Evolutionary conservation across 1,140 invertebrate genomes (phyloP), one percentile per base, ranked within the genome.

Genomic region (Drosophila rhopaloa): DNA sequence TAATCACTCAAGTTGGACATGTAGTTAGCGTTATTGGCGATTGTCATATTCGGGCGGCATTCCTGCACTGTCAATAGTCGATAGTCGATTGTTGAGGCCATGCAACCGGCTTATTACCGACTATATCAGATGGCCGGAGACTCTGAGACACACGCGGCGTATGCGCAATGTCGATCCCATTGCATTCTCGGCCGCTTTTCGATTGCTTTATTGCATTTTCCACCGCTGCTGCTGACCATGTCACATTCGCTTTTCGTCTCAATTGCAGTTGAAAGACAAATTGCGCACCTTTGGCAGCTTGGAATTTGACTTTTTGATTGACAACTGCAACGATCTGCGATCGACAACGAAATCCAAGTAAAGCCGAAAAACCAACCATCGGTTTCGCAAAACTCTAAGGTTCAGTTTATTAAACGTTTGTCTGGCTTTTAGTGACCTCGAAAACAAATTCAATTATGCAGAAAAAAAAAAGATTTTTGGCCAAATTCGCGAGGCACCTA

Each of bases 251-350:
- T 88, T 88, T 84, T 75, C 62, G 81, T 88, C 84, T 89, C 83
- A 88, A 86, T 83, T 81, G 77, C 77, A 70, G 62, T 59, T 70
- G 67, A 72, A 63, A 77, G 84, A 88, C 84, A 88, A 88, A 88
- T 89, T 88, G 84, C 74, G 76, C 76, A 56, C 76, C 76, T 79
- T 79, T 74, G 85, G 74, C 84, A 84, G 85, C 11, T 78, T 78
- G 84, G 84, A 88, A 88, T 89, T 88, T 88, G 80, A 89, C 84
- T 88, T 84, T 88, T 88, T 89, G 84, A 88, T 88, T 89, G 84
- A 88, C 84, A 88, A 89, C 80, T 65, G 67, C 62, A 74, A 35
- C 70, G 83, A 82, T 86, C 80, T 27, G 9, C 37, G 50, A 65
- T 63, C 67, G 43, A 46, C 19, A 51, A 47, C 55, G 27, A 48